These are phyloP conservation scores for Drusus annulatus DNA, from an alignment of 1,140 invertebrate genomes.

Conservation along the genomic window DNA sequence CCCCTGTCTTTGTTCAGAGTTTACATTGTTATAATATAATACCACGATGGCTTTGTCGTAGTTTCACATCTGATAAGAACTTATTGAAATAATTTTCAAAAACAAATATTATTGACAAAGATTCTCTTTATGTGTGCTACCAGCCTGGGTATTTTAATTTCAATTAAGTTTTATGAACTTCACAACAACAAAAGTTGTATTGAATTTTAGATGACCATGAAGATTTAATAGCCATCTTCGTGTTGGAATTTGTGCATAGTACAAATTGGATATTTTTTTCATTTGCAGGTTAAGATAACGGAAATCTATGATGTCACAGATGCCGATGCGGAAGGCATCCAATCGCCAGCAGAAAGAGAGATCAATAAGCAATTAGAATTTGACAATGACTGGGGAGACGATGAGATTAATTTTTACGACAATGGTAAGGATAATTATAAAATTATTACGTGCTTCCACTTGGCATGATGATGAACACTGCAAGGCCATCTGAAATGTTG, in stretches of 20 bases:
- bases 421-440: slow-evolving; percentile 34
- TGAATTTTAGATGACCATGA: too few relatives aligned
- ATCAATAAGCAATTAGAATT: slow-evolving; percentile 68
- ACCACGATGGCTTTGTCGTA: neutral
- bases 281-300: slow-evolving; percentile 81
- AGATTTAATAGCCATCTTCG: too few relatives aligned
- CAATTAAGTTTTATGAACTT: too few relatives aligned
- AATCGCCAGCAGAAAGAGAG: slow-evolving; percentile 67
- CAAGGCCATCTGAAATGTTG: too few relatives aligned
- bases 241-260: too few relatives aligned
- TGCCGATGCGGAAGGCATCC: slow-evolving; percentile 67
- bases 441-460: neutral
- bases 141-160: too few relatives aligned
- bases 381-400: slow-evolving; percentile 68
- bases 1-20: neutral
- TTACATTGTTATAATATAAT: neutral
- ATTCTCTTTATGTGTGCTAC: too few relatives aligned
- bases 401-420: slow-evolving; percentile 64
- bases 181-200: too few relatives aligned
- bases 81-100: too few relatives aligned
- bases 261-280: slow-evolving; percentile 22
- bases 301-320: slow-evolving; percentile 91
- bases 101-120: too few relatives aligned
- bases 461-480: too few relatives aligned
- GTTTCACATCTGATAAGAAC: too few relatives aligned